These are phyloP conservation scores for Oithona nana DNA, from an alignment of 2,888 invertebrate genomes.

Conservation along the genomic window DNA sequence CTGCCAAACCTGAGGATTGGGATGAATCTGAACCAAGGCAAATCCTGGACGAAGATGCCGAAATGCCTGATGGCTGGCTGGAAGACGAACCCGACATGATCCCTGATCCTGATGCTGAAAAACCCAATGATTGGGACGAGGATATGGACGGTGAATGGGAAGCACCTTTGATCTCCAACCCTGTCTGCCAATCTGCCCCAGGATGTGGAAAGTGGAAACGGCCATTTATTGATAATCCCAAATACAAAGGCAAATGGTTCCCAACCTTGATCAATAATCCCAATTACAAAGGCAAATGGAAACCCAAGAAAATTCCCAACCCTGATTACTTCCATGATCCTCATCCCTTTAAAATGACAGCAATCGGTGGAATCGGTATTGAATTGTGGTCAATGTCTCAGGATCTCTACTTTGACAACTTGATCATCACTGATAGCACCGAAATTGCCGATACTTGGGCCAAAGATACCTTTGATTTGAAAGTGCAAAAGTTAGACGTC, in stretches of 20 bases:
- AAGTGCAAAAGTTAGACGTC: constrained; percentile 54
- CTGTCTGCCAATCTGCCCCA: constrained; percentile 50
- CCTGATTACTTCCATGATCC: constrained; percentile 81
- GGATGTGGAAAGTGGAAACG: constrained; percentile 86
- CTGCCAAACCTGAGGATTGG: constrained; percentile 87
- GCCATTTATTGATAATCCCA: constrained; percentile 66
- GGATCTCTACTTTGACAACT: constrained; percentile 81
- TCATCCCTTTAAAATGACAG: constrained; percentile 68
- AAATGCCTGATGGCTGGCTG: constrained; percentile 75
- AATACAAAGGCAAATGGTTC: constrained; percentile 74
- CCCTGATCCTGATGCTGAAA: constrained; percentile 52
- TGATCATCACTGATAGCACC: constrained; percentile 68
- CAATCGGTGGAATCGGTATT: constrained; percentile 76
- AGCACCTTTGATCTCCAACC: constrained; percentile 76
- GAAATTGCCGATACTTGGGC: constrained; percentile 59
- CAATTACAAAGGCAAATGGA: constrained; percentile 88
- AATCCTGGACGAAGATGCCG: constrained; percentile 62
- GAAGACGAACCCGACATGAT: constrained; percentile 67
- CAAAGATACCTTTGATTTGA: constrained; percentile 58
- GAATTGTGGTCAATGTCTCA: constrained; percentile 98
- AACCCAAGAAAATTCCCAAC: constrained; percentile 63
- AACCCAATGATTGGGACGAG: constrained; percentile 83
- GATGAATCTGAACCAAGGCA: constrained; percentile 81
- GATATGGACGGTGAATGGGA: constrained; percentile 99
- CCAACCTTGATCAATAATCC: constrained; percentile 76